Conservation (phyloP, 1,140 invertebrate genomes). For the Drosophila repletoides region DNA sequence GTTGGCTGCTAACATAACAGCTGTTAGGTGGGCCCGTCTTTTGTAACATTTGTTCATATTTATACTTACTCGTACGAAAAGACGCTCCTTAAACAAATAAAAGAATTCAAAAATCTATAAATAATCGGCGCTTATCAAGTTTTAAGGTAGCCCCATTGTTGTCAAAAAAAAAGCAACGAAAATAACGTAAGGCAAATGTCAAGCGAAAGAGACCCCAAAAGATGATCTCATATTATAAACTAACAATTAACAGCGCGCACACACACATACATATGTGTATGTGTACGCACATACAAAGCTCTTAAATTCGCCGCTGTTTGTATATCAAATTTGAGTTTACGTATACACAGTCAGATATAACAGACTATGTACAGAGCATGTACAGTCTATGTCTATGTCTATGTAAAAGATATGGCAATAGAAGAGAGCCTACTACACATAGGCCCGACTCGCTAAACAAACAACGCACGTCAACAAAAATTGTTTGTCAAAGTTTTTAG, state of each 20-base stretch:
- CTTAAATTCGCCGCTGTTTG: slow-evolving; percentile 57
- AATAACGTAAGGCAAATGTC: slow-evolving; percentile 28
- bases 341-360: slow-evolving; percentile 12
- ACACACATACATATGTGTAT: slow-evolving; percentile 13
- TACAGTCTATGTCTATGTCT: not conserved
- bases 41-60: not conserved
- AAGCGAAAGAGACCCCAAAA: slow-evolving; percentile 31
- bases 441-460: slow-evolving; percentile 54
- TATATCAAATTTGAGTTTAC: slow-evolving; percentile 64
- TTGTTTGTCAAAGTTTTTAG: slow-evolving; percentile 79
- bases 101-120: slow-evolving; percentile 24
- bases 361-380: not conserved
- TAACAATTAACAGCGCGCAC: slow-evolving; percentile 71
- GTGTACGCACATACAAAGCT: not conserved
- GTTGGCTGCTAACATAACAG: too few relatives aligned
- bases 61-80: not conserved
- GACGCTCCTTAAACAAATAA: slow-evolving; percentile 12
- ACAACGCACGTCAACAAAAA: slow-evolving; percentile 68
- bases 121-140: slow-evolving; percentile 20
- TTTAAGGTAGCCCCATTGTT: slow-evolving; percentile 31
- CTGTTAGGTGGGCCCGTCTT: slow-evolving; percentile 19
- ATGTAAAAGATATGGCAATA: slow-evolving; percentile 34
- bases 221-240: slow-evolving; percentile 60
- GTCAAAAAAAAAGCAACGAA: too few relatives aligned
- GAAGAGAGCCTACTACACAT: slow-evolving; percentile 13